Percentiles rank a stretch among this genome's conserved stretches.
Evolutionary conservation across 2,888 invertebrate genomes (phyloP).

Genomic region (Nemoura dubitans): DNA sequence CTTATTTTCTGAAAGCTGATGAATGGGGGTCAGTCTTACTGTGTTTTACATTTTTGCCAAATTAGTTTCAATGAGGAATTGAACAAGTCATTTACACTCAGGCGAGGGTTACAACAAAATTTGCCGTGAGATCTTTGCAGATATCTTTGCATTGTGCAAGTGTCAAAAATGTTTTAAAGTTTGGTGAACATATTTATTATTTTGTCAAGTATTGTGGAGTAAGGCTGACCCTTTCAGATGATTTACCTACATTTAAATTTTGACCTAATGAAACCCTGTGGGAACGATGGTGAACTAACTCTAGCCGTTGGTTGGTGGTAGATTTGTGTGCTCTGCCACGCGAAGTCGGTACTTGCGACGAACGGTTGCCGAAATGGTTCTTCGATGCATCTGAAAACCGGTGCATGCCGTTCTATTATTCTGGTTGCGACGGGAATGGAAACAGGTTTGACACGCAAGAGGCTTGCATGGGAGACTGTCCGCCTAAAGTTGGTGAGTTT

Average conservation of each 20-base stretch:
- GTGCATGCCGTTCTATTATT: conserved; percentile 93
- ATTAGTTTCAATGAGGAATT: no score
- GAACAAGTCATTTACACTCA: no score
- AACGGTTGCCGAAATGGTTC: conserved; percentile 75
- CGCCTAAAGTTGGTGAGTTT: conserved; percentile 78
- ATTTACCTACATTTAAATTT: not conserved
- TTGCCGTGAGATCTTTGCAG: no score
- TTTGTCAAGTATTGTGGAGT: not conserved
- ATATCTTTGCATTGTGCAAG: no score
- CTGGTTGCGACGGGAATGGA: conserved; percentile 89
- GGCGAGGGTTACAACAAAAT: no score
- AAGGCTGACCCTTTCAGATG: not conserved
- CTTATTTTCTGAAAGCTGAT: not conserved
- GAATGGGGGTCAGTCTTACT: not conserved
- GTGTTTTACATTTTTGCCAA: no score
- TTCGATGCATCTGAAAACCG: conserved; percentile 84
- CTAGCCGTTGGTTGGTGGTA: conserved; percentile 59
- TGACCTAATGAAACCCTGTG: not conserved
- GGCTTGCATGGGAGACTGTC: conserved; percentile 80
- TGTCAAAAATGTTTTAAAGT: no score
- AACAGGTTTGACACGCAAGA: conserved; percentile 83
- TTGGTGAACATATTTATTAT: no score
- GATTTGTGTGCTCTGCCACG: conserved; percentile 77
- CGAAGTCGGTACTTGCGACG: conserved; percentile 74
- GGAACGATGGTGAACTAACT: conserved; percentile 24